Evolutionary conservation across 2,113 vertebrate species (phyloP), one percentile per base, ranked within the genome.

Genomic region (Puntigrus tetrazona): DNA sequence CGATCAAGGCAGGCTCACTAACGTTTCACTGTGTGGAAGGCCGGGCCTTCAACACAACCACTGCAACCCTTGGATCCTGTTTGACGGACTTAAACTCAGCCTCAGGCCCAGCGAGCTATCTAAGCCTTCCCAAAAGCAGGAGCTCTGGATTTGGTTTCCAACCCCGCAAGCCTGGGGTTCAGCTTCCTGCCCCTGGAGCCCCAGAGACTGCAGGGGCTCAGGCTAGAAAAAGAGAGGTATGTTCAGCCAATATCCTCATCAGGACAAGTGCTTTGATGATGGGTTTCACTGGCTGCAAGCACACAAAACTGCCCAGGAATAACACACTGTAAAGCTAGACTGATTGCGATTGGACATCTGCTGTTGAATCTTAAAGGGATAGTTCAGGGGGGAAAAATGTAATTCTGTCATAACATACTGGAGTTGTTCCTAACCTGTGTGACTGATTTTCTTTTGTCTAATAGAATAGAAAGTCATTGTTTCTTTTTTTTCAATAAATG

Each of bases 141-240:
- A 84, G 47, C 83, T 61, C 70, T 57, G 41, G 77, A 78, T 87
- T 85, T 45, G 29, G 70, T 87, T 87, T 85, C 84, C 61, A 43
- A 10, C 63, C 52, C 38, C n/a, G 43, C 85, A 83, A 57, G 77
- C 77, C 72, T 84, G 63, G 85, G 65, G 67, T 55, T 85, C 78
- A 85, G 80, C 52, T 75, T 55, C 61, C 57, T 78, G 45, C 55
- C 77, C 81, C 75, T 85, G 78, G 59, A 83, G 70, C 76, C 69
- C 76, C 52, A 69, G 59, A 83, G 86, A 70, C 79, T 80, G 82
- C 78, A 78, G 59, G 86, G 78, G 82, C 57, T 76, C 34, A 72
- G 76, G 43, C 43, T 77, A 50, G 52, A 78, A 43, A 82, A 61
- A 47, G 45, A 38, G 50, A 63, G 27, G 77, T 55, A 16, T 50